phyloP scores from a whole-genome alignment of 2,797 vertebrate genomes.

The Streptopelia turtur region DNA sequence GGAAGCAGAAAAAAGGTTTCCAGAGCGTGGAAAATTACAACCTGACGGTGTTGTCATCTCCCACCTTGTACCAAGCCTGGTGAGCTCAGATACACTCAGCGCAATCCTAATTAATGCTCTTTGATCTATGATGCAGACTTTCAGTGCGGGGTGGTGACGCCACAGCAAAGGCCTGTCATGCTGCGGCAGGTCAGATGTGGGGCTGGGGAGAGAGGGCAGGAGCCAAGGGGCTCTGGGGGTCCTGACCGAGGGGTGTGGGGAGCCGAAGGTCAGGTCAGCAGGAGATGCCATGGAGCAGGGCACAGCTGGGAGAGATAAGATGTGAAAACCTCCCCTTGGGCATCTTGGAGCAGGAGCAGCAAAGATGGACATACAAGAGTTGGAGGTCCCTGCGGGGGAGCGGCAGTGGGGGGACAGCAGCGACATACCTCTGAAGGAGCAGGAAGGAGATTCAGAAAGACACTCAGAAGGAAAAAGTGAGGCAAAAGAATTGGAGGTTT shows the following conservation, averaged over 20 bases:
- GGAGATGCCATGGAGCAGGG: background rate
- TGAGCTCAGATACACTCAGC: conserved; percentile 31
- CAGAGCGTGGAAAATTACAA: conserved; percentile 47
- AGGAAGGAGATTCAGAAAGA: background rate
- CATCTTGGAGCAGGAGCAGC: background rate
- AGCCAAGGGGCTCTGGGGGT: accelerated
- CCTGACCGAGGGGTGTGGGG: accelerated
- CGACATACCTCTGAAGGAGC: background rate
- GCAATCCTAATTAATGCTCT: conserved; percentile 35
- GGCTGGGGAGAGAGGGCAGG: background rate
- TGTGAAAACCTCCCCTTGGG: background rate
- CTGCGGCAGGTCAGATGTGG: background rate
- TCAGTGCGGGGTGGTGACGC: accelerated
- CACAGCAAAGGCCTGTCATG: accelerated
- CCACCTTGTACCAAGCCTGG: background rate
- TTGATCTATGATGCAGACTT: conserved; percentile 55
- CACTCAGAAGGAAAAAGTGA: background rate
- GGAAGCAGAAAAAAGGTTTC: conserved; percentile 36
- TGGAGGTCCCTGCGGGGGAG: background rate
- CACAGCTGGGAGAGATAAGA: background rate
- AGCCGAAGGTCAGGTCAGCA: background rate
- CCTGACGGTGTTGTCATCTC: conserved; percentile 20
- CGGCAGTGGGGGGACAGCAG: background rate
- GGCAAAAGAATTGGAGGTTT: background rate
- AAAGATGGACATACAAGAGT: background rate